These are phyloP conservation scores for Dorcus hopei DNA, from an alignment of 2,888 invertebrate species.

Conservation along the genomic window DNA sequence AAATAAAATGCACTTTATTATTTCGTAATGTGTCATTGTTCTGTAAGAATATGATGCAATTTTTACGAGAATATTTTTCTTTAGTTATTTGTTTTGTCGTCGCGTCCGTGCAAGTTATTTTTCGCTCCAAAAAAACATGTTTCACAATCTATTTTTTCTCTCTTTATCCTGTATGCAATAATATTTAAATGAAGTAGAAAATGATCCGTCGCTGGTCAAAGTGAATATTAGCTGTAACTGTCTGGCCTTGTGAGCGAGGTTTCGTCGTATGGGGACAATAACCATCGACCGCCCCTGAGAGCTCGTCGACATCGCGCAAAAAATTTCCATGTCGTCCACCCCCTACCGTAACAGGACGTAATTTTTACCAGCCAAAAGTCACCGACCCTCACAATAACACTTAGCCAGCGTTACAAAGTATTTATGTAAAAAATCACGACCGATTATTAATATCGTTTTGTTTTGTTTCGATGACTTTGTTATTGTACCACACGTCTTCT, in stretches of 20 bases:
- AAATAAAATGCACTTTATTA: too few species aligned
- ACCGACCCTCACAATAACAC: slow-evolving; percentile 1
- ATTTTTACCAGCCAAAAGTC: slow-evolving; percentile 4
- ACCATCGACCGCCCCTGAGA: slow-evolving; percentile 19
- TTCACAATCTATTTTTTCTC: too few species aligned
- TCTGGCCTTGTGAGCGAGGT: slow-evolving; percentile 38
- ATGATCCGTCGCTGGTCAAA: slow-evolving; percentile 2
- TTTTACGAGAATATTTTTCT: too few species aligned
- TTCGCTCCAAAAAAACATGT: too few species aligned
- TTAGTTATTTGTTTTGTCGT: too few species aligned
- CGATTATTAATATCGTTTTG: too few species aligned
- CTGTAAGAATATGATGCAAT: too few species aligned
- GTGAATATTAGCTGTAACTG: slow-evolving; percentile 37
- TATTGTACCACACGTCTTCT: too few species aligned
- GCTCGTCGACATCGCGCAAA: slow-evolving; percentile 28
- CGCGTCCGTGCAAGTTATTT: too few species aligned
- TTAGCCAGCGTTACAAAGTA: not conserved
- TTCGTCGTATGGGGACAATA: slow-evolving; percentile 30
- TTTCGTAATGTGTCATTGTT: too few species aligned
- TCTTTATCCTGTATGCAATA: too few species aligned
- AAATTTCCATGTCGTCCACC: slow-evolving; percentile 27
- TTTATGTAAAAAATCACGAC: not conserved
- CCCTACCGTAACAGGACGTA: slow-evolving; percentile 14
- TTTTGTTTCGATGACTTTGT: too few species aligned
- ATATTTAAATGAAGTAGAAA: not conserved